A percentile compares a stretch with the other conserved stretches of the same genome.
phyloP scores from a whole-genome alignment of 1,140 invertebrate genomes.

The Parapsyche elsis region DNA sequence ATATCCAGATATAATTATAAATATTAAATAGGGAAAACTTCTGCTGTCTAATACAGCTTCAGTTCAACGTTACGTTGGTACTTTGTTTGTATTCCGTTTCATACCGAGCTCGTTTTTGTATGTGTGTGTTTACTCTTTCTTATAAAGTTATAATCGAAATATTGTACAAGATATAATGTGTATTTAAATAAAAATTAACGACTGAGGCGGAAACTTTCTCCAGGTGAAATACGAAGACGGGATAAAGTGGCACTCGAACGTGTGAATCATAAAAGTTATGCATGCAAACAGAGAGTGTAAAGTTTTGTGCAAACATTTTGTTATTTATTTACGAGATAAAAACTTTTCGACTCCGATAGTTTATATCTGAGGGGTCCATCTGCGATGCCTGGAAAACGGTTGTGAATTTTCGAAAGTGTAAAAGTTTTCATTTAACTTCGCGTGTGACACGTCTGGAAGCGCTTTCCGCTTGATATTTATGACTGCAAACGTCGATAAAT shows the following conservation, averaged over 20 bases:
- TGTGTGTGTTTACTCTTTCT: no score
- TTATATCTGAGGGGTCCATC: slow-evolving; percentile 26
- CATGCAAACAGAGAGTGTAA: slow-evolving; percentile 35
- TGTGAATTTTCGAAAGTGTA: slow-evolving; percentile 28
- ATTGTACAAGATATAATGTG: background rate
- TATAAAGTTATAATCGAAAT: background rate
- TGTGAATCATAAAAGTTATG: slow-evolving; percentile 34
- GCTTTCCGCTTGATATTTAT: background rate
- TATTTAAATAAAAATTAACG: slow-evolving; percentile 11
- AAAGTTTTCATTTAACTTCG: slow-evolving; percentile 27
- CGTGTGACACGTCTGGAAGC: slow-evolving; percentile 4
- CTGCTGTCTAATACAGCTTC: background rate
- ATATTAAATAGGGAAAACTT: slow-evolving; percentile 45
- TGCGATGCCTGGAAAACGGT: slow-evolving; percentile 11
- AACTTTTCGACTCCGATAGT: slow-evolving; percentile 36
- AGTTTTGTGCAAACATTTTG: slow-evolving; percentile 43
- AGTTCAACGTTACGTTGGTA: background rate
- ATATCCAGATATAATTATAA: slow-evolving; percentile 46
- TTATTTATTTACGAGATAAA: slow-evolving; percentile 44
- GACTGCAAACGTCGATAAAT: slow-evolving; percentile 5
- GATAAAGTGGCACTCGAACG: background rate
- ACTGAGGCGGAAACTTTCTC: background rate
- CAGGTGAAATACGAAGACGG: background rate
- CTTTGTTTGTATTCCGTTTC: no score
- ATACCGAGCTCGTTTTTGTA: background rate